Evolutionary conservation across 1,140 invertebrate genomes (phyloP).

Genomic region (Drosophila watanabei): DNA sequence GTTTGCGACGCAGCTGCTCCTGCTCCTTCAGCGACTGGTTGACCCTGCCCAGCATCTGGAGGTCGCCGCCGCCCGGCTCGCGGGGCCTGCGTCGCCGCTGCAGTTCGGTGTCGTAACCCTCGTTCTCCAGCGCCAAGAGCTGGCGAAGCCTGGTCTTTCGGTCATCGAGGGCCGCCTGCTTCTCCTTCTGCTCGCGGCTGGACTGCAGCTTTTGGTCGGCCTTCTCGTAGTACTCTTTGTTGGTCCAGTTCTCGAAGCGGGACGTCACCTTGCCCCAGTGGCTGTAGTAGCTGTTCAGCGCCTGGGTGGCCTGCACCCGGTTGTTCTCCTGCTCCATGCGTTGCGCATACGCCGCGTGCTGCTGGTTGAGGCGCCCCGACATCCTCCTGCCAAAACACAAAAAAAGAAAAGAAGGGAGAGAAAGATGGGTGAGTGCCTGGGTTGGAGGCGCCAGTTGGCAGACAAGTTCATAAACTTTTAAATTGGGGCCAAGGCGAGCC

Average conservation of each 20-base stretch:
- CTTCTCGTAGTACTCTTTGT: conserved; percentile 86
- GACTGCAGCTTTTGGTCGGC: conserved; percentile 84
- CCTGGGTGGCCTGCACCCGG: conserved; percentile 72
- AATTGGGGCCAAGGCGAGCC: conserved; percentile 87
- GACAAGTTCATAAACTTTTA: conserved; percentile 89
- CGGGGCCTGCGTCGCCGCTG: conserved; percentile 54
- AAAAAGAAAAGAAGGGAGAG: not conserved
- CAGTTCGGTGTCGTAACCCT: conserved; percentile 85
- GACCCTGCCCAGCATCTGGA: conserved; percentile 82
- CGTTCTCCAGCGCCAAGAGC: conserved; percentile 86
- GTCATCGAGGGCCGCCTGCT: conserved; percentile 84
- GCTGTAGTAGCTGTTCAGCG: conserved; percentile 78
- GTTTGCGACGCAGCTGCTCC: conserved; percentile 85
- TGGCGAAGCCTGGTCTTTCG: conserved; percentile 86
- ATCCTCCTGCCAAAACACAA: conserved; percentile 86
- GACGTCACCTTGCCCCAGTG: conserved; percentile 83
- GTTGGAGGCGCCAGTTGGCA: conserved; percentile 70
- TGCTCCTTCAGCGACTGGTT: conserved; percentile 82
- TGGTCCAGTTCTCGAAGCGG: conserved; percentile 86
- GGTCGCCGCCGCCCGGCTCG: conserved; percentile 20
- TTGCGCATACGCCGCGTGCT: conserved; percentile 74
- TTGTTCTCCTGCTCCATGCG: conserved; percentile 71
- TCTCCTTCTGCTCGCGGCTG: conserved; percentile 81
- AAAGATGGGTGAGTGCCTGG: conserved; percentile 9
- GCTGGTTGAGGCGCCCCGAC: conserved; percentile 67